Evolutionary conservation across 2,888 invertebrate genomes (phyloP), one percentile per base, ranked within the genome.

Genomic region (Eurytoma adleriae): DNA sequence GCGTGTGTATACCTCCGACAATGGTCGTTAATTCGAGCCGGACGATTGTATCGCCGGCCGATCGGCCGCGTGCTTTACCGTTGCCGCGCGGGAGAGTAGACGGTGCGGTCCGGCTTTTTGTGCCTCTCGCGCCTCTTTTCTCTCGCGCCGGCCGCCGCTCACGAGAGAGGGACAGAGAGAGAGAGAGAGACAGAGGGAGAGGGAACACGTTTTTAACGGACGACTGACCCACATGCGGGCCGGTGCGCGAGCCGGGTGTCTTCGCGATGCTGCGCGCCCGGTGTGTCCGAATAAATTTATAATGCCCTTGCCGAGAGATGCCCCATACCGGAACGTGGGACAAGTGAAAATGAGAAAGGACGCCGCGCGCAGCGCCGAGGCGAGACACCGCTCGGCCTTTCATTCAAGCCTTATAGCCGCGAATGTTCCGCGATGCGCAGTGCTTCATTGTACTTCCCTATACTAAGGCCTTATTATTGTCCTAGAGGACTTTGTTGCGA

Each of bases 181-280:
- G 40, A 40, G 10, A 40, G 40, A 40, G 40, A 40, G 7, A 40
- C 4, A 64, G 64, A 64, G 62, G 12, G 64, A 64, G 64, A 64
- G 30, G 20, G 50, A 75, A 84, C 84, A 79, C 75, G 84, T 85
- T 86, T 86, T 86, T 84, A 85, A 85, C 84, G 86, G 85, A 84
- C 87, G 86, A 87, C 86, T 88, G 87, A 88, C 88, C 88, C 84
- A 87, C 86, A 87, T 87, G 30, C 18, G 30, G 24, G 20, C n/a
- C 18, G 3, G 27, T 27, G 24, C 52, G 61, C 30, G 62, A 52
- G 40, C 4, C 56, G n/a, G n/a, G 52, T 24, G 54, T 54, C 24
- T 30, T 61, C 16, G 61, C 54, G 40, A 30, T 3, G 62, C 30
- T 62, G 62, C 5, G 27, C 14, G 16, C 14, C 20, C 20, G 10